phyloP scores from a whole-genome alignment of 2,888 invertebrate species.

The Drosophila barbarae region DNA sequence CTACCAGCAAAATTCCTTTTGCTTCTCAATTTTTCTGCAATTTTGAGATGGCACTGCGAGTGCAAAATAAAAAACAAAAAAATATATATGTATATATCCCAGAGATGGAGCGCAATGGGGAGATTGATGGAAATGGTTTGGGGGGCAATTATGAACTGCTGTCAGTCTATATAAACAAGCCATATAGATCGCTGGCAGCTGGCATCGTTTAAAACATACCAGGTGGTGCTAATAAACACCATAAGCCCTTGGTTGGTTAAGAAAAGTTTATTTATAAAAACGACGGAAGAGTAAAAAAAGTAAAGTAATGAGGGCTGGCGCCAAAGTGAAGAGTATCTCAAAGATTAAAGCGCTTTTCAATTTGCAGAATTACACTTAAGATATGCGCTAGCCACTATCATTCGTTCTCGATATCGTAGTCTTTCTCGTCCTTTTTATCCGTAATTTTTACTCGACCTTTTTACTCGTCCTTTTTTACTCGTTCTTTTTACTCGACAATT shows the following conservation, averaged over 20 bases:
- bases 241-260: background rate
- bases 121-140: conserved; percentile 11
- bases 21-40: conserved; percentile 16
- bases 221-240: conserved; percentile 39
- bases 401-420: background rate
- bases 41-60: conserved; percentile 34
- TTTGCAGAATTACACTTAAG: background rate
- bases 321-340: background rate
- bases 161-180: conserved; percentile 27
- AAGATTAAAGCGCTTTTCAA: background rate
- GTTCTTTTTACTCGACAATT: background rate
- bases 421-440: background rate
- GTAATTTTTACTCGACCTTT: too few relatives aligned
- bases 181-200: conserved; percentile 25
- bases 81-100: background rate
- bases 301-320: background rate
- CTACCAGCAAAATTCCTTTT: background rate
- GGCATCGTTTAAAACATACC: conserved; percentile 27
- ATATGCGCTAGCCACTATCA: background rate
- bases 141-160: conserved; percentile 39
- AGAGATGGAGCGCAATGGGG: conserved; percentile 15
- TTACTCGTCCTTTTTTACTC: background rate
- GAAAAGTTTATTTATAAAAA: background rate
- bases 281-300: background rate
- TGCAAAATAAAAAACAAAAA: conserved; percentile 1